phyloP scores from a whole-genome alignment of 2,797 vertebrate genomes.

The Acipenser oxyrinchus region DNA sequence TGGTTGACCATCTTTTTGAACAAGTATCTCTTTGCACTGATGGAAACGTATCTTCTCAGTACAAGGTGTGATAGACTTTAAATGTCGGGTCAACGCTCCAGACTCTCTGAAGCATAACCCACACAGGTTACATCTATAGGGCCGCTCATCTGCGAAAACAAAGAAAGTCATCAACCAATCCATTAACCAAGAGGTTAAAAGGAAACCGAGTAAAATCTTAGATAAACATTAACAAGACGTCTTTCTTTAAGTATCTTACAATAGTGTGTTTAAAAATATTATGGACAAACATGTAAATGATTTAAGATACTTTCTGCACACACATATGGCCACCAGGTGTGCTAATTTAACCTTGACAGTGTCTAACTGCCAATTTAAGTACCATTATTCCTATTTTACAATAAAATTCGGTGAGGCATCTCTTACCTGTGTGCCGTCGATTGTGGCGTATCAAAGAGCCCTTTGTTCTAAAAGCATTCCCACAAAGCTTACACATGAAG shows the following conservation, averaged over 20 bases:
- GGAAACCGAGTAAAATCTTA: too few relatives aligned
- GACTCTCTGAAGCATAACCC: constrained; percentile 95
- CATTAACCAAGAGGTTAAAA: too few relatives aligned
- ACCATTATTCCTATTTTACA: too few relatives aligned
- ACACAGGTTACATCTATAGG: constrained; percentile 87
- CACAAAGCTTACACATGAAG: constrained; percentile 86
- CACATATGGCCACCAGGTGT: too few relatives aligned
- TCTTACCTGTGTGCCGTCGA: constrained; percentile 86
- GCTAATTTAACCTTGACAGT: too few relatives aligned
- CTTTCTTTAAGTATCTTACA: too few relatives aligned
- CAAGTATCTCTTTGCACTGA: constrained; percentile 76
- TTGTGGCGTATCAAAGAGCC: constrained; percentile 94
- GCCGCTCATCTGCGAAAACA: constrained; percentile 74
- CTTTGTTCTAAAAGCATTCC: constrained; percentile 87
- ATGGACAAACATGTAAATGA: too few relatives aligned
- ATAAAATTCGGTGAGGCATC: too few relatives aligned
- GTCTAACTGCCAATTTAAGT: too few relatives aligned
- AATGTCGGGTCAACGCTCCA: constrained; percentile 87
- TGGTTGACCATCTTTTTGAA: constrained; percentile 70
- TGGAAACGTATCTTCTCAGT: constrained; percentile 90
- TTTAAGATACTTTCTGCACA: too few relatives aligned
- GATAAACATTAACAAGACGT: too few relatives aligned
- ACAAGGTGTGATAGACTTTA: constrained; percentile 91
- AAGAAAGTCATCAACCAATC: neutral
- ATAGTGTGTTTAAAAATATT: too few relatives aligned